These are phyloP conservation scores for Carposina sasakii DNA, from an alignment of 1,140 invertebrate genomes.

Conservation along the genomic window DNA sequence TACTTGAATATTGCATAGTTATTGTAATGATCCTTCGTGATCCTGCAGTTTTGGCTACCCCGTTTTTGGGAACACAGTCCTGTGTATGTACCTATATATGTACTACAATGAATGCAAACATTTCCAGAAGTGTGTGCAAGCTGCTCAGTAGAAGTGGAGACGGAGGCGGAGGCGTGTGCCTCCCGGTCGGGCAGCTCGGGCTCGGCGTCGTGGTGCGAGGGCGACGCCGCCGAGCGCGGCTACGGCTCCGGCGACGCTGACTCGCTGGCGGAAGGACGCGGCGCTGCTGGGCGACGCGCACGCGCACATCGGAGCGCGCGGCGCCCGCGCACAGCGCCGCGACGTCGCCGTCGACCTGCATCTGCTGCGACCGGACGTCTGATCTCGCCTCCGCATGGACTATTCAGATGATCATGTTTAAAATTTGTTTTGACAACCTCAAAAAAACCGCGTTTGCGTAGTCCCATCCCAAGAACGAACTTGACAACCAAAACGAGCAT, in stretches of 20 bases:
- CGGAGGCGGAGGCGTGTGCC: constrained; percentile 54
- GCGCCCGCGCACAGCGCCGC: constrained; percentile 47
- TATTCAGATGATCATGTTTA: too few relatives aligned
- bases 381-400: constrained; percentile 19
- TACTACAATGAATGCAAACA: neutral
- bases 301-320: constrained; percentile 36
- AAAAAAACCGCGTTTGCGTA: too few relatives aligned
- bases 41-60: too few relatives aligned
- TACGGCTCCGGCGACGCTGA: constrained; percentile 71
- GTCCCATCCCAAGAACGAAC: too few relatives aligned
- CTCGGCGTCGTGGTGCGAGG: constrained; percentile 71
- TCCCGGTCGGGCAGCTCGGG: constrained; percentile 67
- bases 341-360: constrained; percentile 65
- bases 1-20: too few relatives aligned
- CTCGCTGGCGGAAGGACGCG: constrained; percentile 72
- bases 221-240: constrained; percentile 64
- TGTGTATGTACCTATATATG: too few relatives aligned
- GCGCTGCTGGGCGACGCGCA: constrained; percentile 66
- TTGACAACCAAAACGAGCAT: too few relatives aligned
- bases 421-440: too few relatives aligned
- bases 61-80: too few relatives aligned
- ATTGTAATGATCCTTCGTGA: too few relatives aligned
- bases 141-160: constrained; percentile 61
- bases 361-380: constrained; percentile 60
- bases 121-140: constrained; percentile 59